Evolutionary conservation across 2,797 vertebrate species (phyloP), one percentile per base, ranked within the genome.

Genomic region (Gouania willdenowi): DNA sequence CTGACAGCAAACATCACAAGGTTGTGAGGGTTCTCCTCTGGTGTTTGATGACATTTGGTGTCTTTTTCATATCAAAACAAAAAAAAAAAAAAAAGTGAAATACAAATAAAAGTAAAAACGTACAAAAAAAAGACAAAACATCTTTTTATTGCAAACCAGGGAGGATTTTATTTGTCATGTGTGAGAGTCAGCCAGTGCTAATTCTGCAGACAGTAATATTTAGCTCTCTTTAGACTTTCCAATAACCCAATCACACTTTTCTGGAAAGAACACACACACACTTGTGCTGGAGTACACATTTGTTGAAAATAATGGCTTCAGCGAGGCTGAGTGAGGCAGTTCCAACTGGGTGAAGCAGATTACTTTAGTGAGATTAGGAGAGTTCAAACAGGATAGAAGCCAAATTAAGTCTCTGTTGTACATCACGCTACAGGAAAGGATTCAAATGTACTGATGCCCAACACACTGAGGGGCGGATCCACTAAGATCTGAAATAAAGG

Each of bases 341-440:
- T 57, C 6, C 8, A 49, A 20, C 25, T 28, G 33, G 39, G 1
- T 41, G 9, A 26, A 35, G 54, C 18, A 34, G 50, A 62, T 75
- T 48, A 66, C 16, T 2, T 58, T 40, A 47, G 53, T 41, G 41
- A 45, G 62, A 71, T 66, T 51, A 58, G 46, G 38, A 26, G 15
- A 28, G 30, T 64, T 65, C 49, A 62, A 73, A 70, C 41, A 28
- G 36, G 39, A 66, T 43, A 48, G 32, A 54, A 43, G 46, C n/a
- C 1, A 51, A 23, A 31, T 54, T 26, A 68, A 43, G 31, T 18
- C 52, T 11, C 31, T 43, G 35, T 48, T 44, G 26, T 14, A 56
- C 28, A 20, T 39, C 34, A 48, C 22, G 29, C 26, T 3, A 7
- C 39, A 49, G 37, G 39, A 19, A 13, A 41, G 10, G 34, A 37